Evolutionary conservation across 2,113 vertebrate genomes (phyloP).

Genomic region (Passer domesticus): DNA sequence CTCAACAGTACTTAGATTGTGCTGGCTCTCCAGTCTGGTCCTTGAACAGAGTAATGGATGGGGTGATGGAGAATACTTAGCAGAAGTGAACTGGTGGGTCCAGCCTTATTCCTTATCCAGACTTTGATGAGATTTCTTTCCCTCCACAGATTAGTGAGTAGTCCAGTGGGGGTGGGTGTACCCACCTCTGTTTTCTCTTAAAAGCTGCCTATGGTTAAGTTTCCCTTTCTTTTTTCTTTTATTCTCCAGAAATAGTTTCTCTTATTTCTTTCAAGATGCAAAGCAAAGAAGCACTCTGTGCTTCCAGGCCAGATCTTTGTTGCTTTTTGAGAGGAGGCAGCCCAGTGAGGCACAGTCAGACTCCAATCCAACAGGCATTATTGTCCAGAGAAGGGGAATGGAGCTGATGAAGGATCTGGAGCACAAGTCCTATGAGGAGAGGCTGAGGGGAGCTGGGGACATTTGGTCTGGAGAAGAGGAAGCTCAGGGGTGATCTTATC

Average conservation of each 20-base stretch:
- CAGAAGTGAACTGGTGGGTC: fast-evolving
- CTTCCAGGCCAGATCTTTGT: neutral
- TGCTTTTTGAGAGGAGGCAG: neutral
- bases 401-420: neutral
- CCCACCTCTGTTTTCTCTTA: neutral
- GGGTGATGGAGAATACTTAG: neutral
- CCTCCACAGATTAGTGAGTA: neutral
- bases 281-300: neutral
- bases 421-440: no score
- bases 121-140: neutral
- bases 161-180: fast-evolving
- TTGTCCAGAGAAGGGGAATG: neutral
- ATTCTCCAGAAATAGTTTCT: neutral
- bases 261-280: neutral
- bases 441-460: neutral
- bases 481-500: neutral
- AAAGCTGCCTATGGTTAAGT: neutral
- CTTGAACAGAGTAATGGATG: neutral
- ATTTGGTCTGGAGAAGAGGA: neutral
- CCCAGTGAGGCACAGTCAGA: neutral
- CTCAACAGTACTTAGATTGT: neutral
- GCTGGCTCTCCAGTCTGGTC: neutral
- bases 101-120: neutral
- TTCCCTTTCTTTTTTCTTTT: neutral
- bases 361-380: fast-evolving